These are phyloP conservation scores for Paracanthobrama guichenoti DNA, from an alignment of 2,113 vertebrate genomes.

Conservation along the genomic window DNA sequence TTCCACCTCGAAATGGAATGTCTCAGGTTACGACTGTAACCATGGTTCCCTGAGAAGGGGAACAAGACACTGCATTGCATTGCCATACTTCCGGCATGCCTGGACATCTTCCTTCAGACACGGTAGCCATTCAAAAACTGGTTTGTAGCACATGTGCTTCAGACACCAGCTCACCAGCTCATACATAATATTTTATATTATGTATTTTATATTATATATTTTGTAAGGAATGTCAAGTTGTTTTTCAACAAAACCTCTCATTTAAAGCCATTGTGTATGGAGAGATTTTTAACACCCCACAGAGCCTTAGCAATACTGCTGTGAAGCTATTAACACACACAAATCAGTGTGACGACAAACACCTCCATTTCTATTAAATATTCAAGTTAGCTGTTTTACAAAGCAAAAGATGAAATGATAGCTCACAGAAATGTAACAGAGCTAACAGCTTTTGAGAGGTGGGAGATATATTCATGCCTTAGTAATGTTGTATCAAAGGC, in stretches of 20 bases:
- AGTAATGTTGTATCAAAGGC: background rate
- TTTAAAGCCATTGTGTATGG: background rate
- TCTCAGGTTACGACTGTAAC: no score
- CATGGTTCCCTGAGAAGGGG: no score
- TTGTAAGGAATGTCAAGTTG: background rate
- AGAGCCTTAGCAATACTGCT: background rate
- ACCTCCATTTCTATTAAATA: constrained; percentile 2
- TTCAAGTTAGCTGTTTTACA: constrained; percentile 4
- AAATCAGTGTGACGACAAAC: background rate
- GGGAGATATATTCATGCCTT: background rate
- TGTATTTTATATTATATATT: background rate
- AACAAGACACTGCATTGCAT: no score
- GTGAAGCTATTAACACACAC: constrained; percentile 20
- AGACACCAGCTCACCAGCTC: no score
- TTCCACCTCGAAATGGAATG: no score
- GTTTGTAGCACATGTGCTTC: no score
- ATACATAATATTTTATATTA: no score
- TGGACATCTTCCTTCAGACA: no score
- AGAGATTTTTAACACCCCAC: background rate
- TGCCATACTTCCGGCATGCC: no score
- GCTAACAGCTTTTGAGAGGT: background rate
- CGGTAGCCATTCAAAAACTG: no score
- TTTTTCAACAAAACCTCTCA: background rate
- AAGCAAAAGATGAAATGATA: background rate
- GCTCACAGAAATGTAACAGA: background rate